These are phyloP conservation scores for Petrolisthes manimaculis DNA, from an alignment of 2,888 invertebrate genomes.

Conservation along the genomic window DNA sequence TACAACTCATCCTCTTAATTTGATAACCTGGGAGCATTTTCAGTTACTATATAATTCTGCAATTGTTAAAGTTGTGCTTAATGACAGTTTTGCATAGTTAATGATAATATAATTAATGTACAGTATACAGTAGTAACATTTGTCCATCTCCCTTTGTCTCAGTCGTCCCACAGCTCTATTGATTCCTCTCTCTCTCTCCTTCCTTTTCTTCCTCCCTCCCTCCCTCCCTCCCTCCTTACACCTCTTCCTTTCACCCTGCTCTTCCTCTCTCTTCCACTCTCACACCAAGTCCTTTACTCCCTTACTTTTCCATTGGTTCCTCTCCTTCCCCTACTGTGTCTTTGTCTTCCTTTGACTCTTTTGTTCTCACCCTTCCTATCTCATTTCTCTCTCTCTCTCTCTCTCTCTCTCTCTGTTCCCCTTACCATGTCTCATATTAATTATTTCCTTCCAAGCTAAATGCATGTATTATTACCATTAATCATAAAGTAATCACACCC, in stretches of 20 bases:
- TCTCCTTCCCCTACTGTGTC: not conserved
- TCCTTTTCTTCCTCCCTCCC: not conserved
- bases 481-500: no score
- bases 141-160: not conserved
- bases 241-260: not conserved
- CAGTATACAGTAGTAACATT: not conserved
- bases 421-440: not conserved
- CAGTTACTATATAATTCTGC: no score
- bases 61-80: no score
- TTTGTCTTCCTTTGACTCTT: not conserved
- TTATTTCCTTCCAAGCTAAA: not conserved
- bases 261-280: not conserved
- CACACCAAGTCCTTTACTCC: not conserved
- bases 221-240: not conserved
- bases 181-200: constrained; percentile 20
- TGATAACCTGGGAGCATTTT: no score
- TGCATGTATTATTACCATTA: not conserved
- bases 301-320: not conserved
- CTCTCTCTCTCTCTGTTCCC: constrained; percentile 14
- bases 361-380: constrained; percentile 11
- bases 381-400: constrained; percentile 13
- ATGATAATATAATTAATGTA: no score
- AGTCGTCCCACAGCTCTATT: constrained; percentile 14
- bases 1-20: no score
- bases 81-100: no score